These are phyloP conservation scores for Molossus molossus DNA, from an alignment of 2,797 vertebrate genomes.

Conservation along the genomic window DNA sequence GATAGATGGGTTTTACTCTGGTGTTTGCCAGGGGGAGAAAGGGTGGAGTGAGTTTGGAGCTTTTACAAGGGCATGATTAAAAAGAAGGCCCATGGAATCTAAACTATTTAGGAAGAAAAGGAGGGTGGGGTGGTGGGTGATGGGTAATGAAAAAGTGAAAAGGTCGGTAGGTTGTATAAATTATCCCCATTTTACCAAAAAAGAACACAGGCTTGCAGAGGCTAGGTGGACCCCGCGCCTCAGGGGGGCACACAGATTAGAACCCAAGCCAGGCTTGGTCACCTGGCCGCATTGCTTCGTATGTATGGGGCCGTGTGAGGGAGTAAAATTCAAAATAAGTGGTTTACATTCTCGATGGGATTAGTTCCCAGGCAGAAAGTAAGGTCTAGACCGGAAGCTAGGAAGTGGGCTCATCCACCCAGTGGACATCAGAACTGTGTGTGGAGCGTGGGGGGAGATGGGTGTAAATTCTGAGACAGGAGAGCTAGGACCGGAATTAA, in stretches of 20 bases:
- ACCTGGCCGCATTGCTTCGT: not conserved
- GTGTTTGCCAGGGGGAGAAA: not conserved
- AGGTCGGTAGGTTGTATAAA: not conserved
- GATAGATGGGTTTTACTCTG: not conserved
- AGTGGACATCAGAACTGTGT: not conserved
- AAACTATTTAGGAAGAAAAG: not conserved
- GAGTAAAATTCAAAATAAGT: not conserved
- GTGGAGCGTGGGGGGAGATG: too few species aligned
- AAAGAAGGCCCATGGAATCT: not conserved
- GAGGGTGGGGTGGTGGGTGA: rapidly evolving
- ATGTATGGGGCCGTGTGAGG: not conserved
- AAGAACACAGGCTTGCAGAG: not conserved
- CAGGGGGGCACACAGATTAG: not conserved
- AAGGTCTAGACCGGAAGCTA: not conserved
- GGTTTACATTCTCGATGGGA: not conserved
- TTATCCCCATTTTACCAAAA: not conserved
- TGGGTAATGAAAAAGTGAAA: not conserved
- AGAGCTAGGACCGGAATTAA: not conserved
- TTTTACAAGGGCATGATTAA: not conserved
- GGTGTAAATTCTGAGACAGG: not conserved
- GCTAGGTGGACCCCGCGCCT: rapidly evolving
- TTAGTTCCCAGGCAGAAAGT: not conserved
- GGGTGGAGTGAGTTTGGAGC: not conserved
- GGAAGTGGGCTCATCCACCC: not conserved
- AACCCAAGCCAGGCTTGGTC: not conserved